Evolutionary conservation across 1,140 invertebrate genomes (phyloP), one percentile per base, ranked within the genome.

Genomic region (Microplitis demolitor): DNA sequence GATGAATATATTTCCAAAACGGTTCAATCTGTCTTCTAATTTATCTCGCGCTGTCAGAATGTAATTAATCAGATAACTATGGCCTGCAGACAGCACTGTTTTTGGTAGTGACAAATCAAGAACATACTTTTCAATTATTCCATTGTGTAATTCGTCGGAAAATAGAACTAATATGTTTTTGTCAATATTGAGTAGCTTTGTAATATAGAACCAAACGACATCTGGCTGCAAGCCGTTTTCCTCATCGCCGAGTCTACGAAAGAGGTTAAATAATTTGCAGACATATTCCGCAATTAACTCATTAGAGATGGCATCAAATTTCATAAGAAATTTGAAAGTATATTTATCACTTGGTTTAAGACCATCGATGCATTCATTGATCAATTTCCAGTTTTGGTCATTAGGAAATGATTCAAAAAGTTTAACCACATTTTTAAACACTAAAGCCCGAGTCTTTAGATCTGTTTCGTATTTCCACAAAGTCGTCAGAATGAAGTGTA

Each of bases 401-500:
- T 13, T 70, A 0, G 82, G 78, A 0, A 80, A 35, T 8, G 73
- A 45, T 0, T 34, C 3, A 13, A 85, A 85, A 0, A 80, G 3
- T 4, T 78, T 3, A 5, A 31, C 45, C 0, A 66, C 67, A 2
- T 64, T 74, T 1, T 68, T 1, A 4, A 80, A 73, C 2, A 84
- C n/a, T 4, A 84, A n/a, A n/a, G 45, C 1, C 64, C 82, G 78
- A 34, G 85, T 80, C 0, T 81, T 81, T 50, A 66, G 9, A 54
- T 87, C 78, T 0, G 45, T 66, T 2, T 83, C 77, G 0, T 5
- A 72, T 0, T 63, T 60, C 80, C 80, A 80, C 1, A 77, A 56
- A 4, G 61, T 14, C 0, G 16, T 13, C 0, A 82, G 60, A 13
- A 79, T 82, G 0, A 54, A 9, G 0, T 35, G 16, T 4, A 78